Base-by-base conservation (phyloP, 2,113 vertebrate species). In the Glaucomys volans region DNA sequence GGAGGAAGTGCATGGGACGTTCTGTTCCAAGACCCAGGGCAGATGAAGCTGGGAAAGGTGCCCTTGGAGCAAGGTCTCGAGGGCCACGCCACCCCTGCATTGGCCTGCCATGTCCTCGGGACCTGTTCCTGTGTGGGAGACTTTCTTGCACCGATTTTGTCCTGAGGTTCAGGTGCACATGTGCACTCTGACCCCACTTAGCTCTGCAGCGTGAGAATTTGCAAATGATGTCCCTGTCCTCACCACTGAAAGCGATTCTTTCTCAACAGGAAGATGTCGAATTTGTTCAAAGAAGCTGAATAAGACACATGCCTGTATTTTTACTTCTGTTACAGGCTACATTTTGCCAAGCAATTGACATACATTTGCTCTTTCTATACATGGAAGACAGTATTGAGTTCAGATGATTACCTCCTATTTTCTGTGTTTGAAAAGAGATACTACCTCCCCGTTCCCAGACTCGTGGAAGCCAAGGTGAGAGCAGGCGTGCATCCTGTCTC, bases 131-230 rank as follows among this genome's bases (percentile, higher is more conserved):
- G 6, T 13, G 30, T 13, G 1, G n/a, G 17, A 10, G 10, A 8
- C 24, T 6, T 62, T 52, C 22, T 30, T 2, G 22, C 26, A 10
- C 9, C 4, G 24, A 54, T 1, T 14, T 35, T 8, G 1, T 26
- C 32, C 18, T 26, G n/a, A 72, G 59, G 28, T 6, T 42, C 24
- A 1, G 22, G 2, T 8, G 2, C n/a, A 9, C 2, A n/a, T 0
- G 0, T 11, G 44, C 5, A 22, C 9, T 22, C 8, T 50, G 5
- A 44, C 12, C 18, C 5, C 40, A n/a, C 35, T 28, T 77, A 40
- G 8, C n/a, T n/a, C 50, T n/a, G 11, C 22, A 72, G 2, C 24
- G 9, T 17, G 75, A 40, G 42, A 24, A 84, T 84, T 40, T 26
- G 17, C 13, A n/a, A 76, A 32, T 2, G 11, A 20, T 35, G 24